Evolutionary conservation across 1,140 invertebrate genomes (phyloP).

Genomic region (Drosophila triauraria): DNA sequence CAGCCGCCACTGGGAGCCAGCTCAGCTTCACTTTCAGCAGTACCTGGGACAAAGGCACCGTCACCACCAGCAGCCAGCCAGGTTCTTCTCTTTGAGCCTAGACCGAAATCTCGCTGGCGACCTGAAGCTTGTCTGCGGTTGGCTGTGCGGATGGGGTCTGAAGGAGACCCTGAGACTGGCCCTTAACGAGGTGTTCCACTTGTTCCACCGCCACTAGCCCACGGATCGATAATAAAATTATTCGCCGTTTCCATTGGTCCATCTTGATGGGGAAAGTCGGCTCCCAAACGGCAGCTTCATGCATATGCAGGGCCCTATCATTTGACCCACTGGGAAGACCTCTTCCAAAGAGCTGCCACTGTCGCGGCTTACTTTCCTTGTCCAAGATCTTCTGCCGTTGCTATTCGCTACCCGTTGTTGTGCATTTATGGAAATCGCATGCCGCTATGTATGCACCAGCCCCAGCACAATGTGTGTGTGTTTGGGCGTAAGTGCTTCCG

Average conservation of each 20-base stretch:
- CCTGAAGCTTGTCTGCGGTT: slow-evolving; percentile 5
- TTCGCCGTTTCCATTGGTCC: slow-evolving; percentile 3
- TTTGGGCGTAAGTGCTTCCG: slow-evolving; percentile 29
- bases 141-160: background rate
- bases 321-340: slow-evolving; percentile 12
- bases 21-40: slow-evolving; percentile 29
- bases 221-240: slow-evolving; percentile 22
- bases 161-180: slow-evolving; percentile 4
- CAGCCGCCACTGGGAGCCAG: slow-evolving; percentile 17
- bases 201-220: slow-evolving; percentile 3
- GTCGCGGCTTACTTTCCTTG: slow-evolving; percentile 36
- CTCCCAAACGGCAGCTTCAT: slow-evolving; percentile 18
- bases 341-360: slow-evolving; percentile 2
- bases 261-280: background rate
- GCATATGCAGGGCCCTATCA: slow-evolving; percentile 24
- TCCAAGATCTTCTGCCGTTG: slow-evolving; percentile 36
- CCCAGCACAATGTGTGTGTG: slow-evolving; percentile 8
- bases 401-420: slow-evolving; percentile 41
- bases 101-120: background rate
- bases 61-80: background rate
- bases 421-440: slow-evolving; percentile 75
- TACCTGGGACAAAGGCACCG: slow-evolving; percentile 1
- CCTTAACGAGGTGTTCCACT: slow-evolving; percentile 19
- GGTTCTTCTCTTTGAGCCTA: background rate
- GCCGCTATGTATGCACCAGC: slow-evolving; percentile 18